phyloP scores from a whole-genome alignment of 2,113 vertebrate genomes.

The Picathartes gymnocephalus region DNA sequence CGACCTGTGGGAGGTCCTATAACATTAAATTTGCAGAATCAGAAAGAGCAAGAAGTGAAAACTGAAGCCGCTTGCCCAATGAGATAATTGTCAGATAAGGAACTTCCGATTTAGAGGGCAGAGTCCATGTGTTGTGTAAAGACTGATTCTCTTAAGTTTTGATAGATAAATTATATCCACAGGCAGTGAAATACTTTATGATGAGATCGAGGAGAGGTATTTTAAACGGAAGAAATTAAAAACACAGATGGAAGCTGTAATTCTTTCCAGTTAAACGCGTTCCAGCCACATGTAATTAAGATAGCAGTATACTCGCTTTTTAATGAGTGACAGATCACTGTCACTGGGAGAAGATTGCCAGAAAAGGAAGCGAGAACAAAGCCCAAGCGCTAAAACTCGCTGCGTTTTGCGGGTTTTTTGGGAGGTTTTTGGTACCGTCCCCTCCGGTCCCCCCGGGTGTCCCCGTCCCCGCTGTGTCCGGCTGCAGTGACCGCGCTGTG shows the following conservation, averaged over 20 bases:
- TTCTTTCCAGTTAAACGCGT: slow-evolving; percentile 32
- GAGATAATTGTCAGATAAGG: background rate
- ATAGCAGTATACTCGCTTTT: background rate
- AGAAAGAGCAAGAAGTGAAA: background rate
- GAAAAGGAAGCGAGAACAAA: background rate
- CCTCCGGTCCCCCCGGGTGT: background rate
- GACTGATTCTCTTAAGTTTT: background rate
- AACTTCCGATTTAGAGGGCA: background rate
- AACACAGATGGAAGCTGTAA: slow-evolving; percentile 54
- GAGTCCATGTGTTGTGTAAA: background rate
- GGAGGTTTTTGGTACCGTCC: background rate
- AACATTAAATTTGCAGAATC: background rate
- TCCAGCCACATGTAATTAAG: slow-evolving; percentile 4
- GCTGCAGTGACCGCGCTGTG: background rate
- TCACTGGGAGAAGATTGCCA: background rate
- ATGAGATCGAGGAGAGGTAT: slow-evolving; percentile 4
- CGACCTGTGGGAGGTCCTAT: background rate
- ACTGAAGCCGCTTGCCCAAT: background rate
- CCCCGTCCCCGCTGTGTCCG: background rate
- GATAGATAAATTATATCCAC: background rate
- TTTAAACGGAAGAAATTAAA: slow-evolving; percentile 46
- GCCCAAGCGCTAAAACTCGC: background rate
- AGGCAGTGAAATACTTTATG: background rate
- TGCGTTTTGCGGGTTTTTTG: background rate
- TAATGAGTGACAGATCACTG: slow-evolving; percentile 20